Evolutionary conservation across 2,888 invertebrate genomes (phyloP).

Genomic region (Chrysodeixis includens): DNA sequence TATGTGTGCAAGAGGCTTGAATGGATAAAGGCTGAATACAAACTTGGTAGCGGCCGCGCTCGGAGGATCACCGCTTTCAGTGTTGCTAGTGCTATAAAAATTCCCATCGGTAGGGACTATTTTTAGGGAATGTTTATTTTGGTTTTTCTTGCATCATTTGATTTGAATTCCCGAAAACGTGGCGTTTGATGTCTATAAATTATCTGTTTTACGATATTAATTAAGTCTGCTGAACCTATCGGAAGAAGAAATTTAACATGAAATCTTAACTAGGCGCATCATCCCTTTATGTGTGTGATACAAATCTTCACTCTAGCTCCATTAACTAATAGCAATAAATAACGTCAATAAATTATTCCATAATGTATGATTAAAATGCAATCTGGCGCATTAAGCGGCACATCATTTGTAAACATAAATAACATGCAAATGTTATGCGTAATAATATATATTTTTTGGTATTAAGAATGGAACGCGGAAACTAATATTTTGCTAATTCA

Average conservation of each 20-base stretch:
- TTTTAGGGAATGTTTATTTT: conserved; percentile 42
- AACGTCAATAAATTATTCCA: conserved; percentile 28
- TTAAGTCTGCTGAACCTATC: conserved; percentile 19
- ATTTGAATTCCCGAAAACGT: conserved; percentile 29
- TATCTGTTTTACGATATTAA: conserved; percentile 39
- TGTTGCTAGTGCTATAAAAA: conserved; percentile 46
- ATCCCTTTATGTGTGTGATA: conserved; percentile 8
- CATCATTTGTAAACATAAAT: conserved; percentile 12
- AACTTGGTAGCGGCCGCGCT: conserved; percentile 59
- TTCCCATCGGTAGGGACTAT: conserved; percentile 42
- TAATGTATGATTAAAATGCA: conserved; percentile 19
- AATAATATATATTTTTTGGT: not conserved
- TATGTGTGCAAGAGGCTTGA: conserved; percentile 76
- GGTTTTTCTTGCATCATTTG: conserved; percentile 37
- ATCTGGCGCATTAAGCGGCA: conserved; percentile 15
- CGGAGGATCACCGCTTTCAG: conserved; percentile 52
- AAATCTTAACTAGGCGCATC: conserved; percentile 22
- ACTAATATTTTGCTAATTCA: conserved; percentile 20
- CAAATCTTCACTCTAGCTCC: not conserved
- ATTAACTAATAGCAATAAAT: conserved; percentile 20
- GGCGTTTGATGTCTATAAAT: conserved; percentile 48
- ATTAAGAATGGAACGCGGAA: conserved; percentile 33
- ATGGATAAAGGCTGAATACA: conserved; percentile 70
- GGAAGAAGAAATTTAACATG: conserved; percentile 20
- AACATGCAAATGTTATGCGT: conserved; percentile 19